Evolutionary conservation across 2,888 invertebrate species (phyloP).

Genomic region (Aphodius sticticus): DNA sequence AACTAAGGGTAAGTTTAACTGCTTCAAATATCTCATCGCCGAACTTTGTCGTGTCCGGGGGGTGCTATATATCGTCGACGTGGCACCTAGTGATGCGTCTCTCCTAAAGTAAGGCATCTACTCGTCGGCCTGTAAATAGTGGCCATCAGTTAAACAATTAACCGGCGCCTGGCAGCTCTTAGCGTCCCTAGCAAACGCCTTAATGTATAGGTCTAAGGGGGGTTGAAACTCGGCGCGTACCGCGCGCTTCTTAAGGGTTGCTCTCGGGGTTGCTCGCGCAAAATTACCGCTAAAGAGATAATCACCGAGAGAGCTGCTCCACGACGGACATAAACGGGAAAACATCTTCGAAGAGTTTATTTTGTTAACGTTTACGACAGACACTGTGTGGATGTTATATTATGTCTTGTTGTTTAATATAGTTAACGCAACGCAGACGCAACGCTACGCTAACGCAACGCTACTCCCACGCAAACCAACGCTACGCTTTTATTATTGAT

Average conservation of each 20-base stretch:
- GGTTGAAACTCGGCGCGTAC: conserved; percentile 22
- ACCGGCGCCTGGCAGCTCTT: conserved; percentile 5
- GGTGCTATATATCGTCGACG: background rate
- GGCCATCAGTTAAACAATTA: conserved; percentile 23
- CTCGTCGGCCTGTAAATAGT: conserved; percentile 7
- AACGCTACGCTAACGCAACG: too few species aligned
- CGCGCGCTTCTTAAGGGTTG: background rate
- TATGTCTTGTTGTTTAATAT: too few species aligned
- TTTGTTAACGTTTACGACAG: background rate
- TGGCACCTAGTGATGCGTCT: conserved; percentile 8
- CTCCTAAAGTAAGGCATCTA: background rate
- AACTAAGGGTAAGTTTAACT: background rate
- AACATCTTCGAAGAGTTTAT: background rate
- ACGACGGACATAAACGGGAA: background rate
- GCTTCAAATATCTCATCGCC: background rate
- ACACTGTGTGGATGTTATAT: too few species aligned
- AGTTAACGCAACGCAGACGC: too few species aligned
- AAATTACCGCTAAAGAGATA: conserved; percentile 11
- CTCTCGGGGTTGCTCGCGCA: conserved; percentile 1
- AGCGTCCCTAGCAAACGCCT: conserved; percentile 11
- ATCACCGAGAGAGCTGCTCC: background rate
- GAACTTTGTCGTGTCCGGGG: background rate
- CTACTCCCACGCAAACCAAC: too few species aligned
- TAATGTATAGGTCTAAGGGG: conserved; percentile 41
- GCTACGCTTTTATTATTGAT: too few species aligned